These are phyloP conservation scores for Tiliqua scincoides DNA, from an alignment of 2,113 vertebrate genomes.

Conservation along the genomic window DNA sequence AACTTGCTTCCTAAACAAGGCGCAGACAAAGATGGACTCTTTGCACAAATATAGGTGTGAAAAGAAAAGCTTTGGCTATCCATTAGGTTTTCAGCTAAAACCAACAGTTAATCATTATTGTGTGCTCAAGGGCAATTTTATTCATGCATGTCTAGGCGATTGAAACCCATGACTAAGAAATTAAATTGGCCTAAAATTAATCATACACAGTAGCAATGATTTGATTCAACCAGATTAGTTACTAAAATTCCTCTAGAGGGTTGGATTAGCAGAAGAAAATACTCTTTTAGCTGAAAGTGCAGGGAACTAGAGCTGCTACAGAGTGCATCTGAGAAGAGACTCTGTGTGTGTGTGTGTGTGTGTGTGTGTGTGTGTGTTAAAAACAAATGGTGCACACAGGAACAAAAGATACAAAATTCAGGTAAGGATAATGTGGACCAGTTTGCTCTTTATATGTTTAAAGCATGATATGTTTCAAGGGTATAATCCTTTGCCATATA, in stretches of 20 bases:
- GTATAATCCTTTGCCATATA: no score
- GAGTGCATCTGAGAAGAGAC: constrained; percentile 54
- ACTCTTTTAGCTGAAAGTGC: constrained; percentile 45
- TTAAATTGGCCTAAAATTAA: constrained; percentile 72
- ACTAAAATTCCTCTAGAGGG: constrained; percentile 66
- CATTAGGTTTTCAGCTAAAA: constrained; percentile 48
- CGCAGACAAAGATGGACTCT: constrained; percentile 29
- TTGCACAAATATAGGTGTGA: constrained; percentile 38
- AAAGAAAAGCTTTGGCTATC: not conserved
- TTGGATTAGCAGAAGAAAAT: constrained; percentile 64
- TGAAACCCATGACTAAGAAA: constrained; percentile 73
- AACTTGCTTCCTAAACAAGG: constrained; percentile 24
- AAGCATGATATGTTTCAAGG: no score
- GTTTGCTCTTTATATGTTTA: no score
- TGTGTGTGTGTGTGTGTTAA: no score
- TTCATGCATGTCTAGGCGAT: constrained; percentile 54
- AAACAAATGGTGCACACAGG: no score
- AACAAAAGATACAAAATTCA: no score
- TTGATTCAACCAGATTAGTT: constrained; percentile 70
- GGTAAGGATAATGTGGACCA: no score
- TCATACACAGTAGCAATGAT: constrained; percentile 64
- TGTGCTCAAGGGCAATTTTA: constrained; percentile 66
- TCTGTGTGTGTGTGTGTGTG: no score
- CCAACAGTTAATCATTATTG: constrained; percentile 59
- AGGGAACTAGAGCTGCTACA: constrained; percentile 41